These are phyloP conservation scores for Chrysomela aeneicollis DNA, from an alignment of 2,888 invertebrate species.

Conservation along the genomic window DNA sequence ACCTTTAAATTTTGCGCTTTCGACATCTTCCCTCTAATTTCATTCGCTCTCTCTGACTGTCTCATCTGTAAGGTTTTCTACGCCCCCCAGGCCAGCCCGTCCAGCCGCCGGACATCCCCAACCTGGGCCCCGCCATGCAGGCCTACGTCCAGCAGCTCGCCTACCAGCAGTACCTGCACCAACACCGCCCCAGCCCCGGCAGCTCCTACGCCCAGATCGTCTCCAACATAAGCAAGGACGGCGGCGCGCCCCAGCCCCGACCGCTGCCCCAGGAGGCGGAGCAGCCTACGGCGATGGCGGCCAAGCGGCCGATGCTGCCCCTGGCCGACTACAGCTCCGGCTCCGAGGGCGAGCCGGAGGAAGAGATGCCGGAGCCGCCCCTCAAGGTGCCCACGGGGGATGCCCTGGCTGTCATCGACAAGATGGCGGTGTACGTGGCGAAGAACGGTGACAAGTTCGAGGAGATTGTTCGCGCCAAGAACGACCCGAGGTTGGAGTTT, in stretches of 20 bases:
- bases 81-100: conserved; percentile 38
- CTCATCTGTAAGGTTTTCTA: too few relatives aligned
- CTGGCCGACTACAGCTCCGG: conserved; percentile 56
- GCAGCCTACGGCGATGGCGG: conserved; percentile 8
- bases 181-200: conserved; percentile 48
- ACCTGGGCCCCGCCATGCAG: conserved; percentile 49
- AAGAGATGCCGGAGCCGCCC: conserved; percentile 44
- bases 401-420: conserved; percentile 87
- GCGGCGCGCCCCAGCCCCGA: conserved; percentile 46
- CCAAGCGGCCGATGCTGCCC: conserved; percentile 48
- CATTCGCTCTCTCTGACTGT: too few relatives aligned
- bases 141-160: conserved; percentile 54
- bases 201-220: conserved; percentile 59
- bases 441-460: conserved; percentile 96
- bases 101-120: conserved; percentile 46
- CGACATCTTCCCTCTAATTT: too few relatives aligned
- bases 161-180: conserved; percentile 56
- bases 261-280: conserved; percentile 38
- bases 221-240: conserved; percentile 56
- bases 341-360: conserved; percentile 53
- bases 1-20: too few relatives aligned
- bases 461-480: conserved; percentile 81
- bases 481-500: conserved; percentile 89
- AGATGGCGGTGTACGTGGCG: conserved; percentile 96
- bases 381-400: conserved; percentile 77